Evolutionary conservation across 2,888 invertebrate genomes (phyloP).

Genomic region (Siphonodentalium dalli): DNA sequence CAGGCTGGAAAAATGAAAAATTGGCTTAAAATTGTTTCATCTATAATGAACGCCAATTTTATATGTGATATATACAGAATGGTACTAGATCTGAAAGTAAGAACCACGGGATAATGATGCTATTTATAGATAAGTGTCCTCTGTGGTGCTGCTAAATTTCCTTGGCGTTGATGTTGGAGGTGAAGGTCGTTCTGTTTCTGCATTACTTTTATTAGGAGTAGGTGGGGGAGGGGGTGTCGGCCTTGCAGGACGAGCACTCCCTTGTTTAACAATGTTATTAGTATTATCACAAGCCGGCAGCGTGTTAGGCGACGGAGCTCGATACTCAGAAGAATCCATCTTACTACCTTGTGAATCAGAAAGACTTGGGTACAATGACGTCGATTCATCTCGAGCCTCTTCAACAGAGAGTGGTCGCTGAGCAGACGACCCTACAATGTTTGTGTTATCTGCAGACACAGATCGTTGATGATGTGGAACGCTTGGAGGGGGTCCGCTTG

Average conservation of each 20-base stretch:
- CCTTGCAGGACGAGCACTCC: slow-evolving; percentile 36
- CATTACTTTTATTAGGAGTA: slow-evolving; percentile 42
- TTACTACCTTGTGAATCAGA: slow-evolving; percentile 10
- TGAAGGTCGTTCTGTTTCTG: no score
- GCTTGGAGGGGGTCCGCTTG: slow-evolving; percentile 42
- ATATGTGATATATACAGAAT: no score
- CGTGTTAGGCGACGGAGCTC: slow-evolving; percentile 19
- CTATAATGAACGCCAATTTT: no score
- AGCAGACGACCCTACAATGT: slow-evolving; percentile 6
- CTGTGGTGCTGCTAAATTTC: no score
- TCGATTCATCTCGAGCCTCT: no score
- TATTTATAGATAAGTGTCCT: no score
- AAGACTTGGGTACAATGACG: slow-evolving; percentile 9
- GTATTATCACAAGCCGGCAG: slow-evolving; percentile 23
- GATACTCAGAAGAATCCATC: background rate
- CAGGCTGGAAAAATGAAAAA: no score
- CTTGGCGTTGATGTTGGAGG: no score
- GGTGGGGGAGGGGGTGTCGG: slow-evolving; percentile 51
- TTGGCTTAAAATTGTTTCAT: no score
- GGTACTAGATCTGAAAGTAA: no score
- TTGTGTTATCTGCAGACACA: slow-evolving; percentile 42
- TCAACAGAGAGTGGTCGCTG: background rate
- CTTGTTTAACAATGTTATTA: slow-evolving; percentile 37
- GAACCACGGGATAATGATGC: no score
- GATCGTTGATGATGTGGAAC: slow-evolving; percentile 47